Evolutionary conservation across 1,140 invertebrate species (phyloP).

Genomic region (Vanessa atalanta): DNA sequence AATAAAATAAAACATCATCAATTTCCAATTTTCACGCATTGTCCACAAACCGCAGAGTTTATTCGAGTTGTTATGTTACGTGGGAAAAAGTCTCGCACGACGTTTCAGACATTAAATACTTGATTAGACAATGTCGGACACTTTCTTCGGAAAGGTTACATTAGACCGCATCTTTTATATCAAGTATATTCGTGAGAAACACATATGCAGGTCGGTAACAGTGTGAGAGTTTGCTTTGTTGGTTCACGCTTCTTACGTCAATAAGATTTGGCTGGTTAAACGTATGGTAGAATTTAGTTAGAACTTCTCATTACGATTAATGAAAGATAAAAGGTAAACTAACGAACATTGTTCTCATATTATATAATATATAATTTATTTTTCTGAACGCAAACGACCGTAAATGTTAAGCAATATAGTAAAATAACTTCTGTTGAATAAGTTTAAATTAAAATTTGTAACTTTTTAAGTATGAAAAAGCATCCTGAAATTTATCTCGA

Average conservation of each 20-base stretch:
- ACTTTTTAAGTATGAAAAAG: neutral
- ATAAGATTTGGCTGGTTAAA: slow-evolving; percentile 47
- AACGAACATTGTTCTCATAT: too few relatives aligned
- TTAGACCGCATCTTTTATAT: slow-evolving; percentile 34
- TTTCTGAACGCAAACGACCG: too few relatives aligned
- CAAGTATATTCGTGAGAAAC: slow-evolving; percentile 62
- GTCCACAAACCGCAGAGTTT: slow-evolving; percentile 39
- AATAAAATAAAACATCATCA: slow-evolving; percentile 31
- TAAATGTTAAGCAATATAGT: too few relatives aligned
- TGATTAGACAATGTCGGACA: slow-evolving; percentile 55
- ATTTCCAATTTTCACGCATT: slow-evolving; percentile 47
- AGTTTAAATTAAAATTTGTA: neutral
- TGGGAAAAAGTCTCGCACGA: slow-evolving; percentile 52
- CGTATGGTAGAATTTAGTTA: slow-evolving; percentile 12
- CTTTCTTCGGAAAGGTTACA: slow-evolving; percentile 63
- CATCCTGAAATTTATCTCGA: slow-evolving; percentile 35
- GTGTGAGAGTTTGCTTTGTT: slow-evolving; percentile 49
- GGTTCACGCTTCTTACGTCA: slow-evolving; percentile 65
- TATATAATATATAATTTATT: too few relatives aligned
- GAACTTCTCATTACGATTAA: neutral
- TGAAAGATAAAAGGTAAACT: neutral
- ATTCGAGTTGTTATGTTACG: slow-evolving; percentile 37
- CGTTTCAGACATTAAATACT: slow-evolving; percentile 47
- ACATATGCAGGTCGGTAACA: slow-evolving; percentile 46
- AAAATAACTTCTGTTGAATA: too few relatives aligned